Evolutionary conservation across 2,888 invertebrate genomes (phyloP).

Genomic region (Lathronympha strigana): DNA sequence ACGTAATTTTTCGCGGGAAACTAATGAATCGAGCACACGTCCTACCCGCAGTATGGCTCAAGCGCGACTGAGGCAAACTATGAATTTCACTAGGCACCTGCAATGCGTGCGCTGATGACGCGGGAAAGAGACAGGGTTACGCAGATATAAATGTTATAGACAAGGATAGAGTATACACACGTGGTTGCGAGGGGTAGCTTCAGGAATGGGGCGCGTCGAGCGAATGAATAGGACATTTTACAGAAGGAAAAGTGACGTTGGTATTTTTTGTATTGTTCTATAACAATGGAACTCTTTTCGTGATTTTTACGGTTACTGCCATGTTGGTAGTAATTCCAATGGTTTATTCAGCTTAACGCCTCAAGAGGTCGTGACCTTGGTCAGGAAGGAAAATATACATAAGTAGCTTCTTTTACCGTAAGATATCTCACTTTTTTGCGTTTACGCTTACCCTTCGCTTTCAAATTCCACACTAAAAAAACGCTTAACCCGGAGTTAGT

Average conservation of each 20-base stretch:
- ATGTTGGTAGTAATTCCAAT: constrained; percentile 1
- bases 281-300: constrained; percentile 40
- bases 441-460: too few relatives aligned
- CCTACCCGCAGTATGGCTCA: constrained; percentile 63
- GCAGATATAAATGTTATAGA: constrained; percentile 47
- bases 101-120: constrained; percentile 79
- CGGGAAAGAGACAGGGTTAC: constrained; percentile 55
- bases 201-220: constrained; percentile 73
- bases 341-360: neutral
- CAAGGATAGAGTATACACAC: constrained; percentile 65
- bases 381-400: too few relatives aligned
- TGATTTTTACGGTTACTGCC: constrained; percentile 39
- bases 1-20: constrained; percentile 82
- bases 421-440: too few relatives aligned
- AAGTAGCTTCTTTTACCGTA: too few relatives aligned
- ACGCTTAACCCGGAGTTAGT: too few relatives aligned
- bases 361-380: neutral
- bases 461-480: too few relatives aligned
- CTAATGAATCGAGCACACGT: constrained; percentile 53
- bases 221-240: constrained; percentile 45
- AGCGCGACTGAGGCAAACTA: constrained; percentile 66
- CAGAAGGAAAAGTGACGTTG: constrained; percentile 54
- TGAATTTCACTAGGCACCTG: constrained; percentile 65
- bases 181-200: constrained; percentile 74
- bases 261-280: constrained; percentile 59